Base-by-base conservation (phyloP, 1,140 invertebrate species). In the Drosophila pachea region DNA sequence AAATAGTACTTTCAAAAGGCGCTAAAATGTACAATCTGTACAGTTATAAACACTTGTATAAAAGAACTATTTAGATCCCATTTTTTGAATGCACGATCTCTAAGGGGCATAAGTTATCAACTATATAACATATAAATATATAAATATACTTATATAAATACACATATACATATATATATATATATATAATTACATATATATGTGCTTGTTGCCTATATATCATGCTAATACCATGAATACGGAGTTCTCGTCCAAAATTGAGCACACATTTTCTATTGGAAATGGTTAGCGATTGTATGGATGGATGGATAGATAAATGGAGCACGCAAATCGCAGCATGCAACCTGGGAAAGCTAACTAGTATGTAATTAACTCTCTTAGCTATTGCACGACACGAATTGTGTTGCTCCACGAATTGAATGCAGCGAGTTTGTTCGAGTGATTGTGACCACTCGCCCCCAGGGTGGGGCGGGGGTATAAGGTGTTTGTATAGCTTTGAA, bases 301-400 rank as follows among this genome's bases (percentile, higher is more conserved):
- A 29, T 55, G 33, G 35, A 11, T 11, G 8, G 42, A 33, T 48
- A 14, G 38, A 42, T 32, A 0, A 16, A 11, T 40, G 22, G 35
- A 38, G 35, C 48, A 67, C 55, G 58, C 33, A 36, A 50, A 16
- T 63, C 5, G 7, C 6, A 31, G 59, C 65, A 68, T 68, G 65
- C 49, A 2, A 49, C 43, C 54, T 32, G 54, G 1, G 36, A 14
- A n/a, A 14, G 40, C 12, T 9, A 56, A 45, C 54, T 33, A 47
- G 32, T 29, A 45, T 29, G n/a, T 33, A 48, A 49, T 31, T 45
- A 38, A 33, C 22, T n/a, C 16, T 45, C 22, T 22, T 22, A 3
- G 22, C 22, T 22, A 22, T 22, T 48, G 33, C 40, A 48, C 40
- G 33, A 49, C 48, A 68, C 50, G 38, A 61, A 36, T 6, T 36